These are phyloP conservation scores for Drosophila siamana DNA, from an alignment of 2,888 invertebrate species.

Conservation along the genomic window DNA sequence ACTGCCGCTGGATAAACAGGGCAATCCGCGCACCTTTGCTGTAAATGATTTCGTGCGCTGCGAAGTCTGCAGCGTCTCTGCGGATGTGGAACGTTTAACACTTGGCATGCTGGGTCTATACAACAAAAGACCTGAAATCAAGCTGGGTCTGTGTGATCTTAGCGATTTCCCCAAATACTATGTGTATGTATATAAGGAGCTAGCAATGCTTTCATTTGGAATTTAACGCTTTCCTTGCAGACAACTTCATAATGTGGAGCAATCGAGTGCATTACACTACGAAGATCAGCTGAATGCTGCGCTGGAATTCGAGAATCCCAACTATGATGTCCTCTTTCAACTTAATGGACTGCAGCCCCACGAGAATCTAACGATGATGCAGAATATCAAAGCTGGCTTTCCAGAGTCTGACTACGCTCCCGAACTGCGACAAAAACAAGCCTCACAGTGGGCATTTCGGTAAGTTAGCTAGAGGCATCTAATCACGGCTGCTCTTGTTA, in stretches of 20 bases:
- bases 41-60: constrained; percentile 94
- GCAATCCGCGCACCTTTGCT: constrained; percentile 91
- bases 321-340: constrained; percentile 93
- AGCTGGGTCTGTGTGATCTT: constrained; percentile 93
- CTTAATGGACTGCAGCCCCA: constrained; percentile 87
- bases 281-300: constrained; percentile 93
- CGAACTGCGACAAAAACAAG: constrained; percentile 94
- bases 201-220: background rate
- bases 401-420: constrained; percentile 92
- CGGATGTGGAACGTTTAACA: constrained; percentile 94
- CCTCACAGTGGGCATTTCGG: constrained; percentile 96
- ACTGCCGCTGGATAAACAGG: constrained; percentile 88
- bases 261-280: constrained; percentile 87
- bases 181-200: constrained; percentile 88
- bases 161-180: constrained; percentile 93
- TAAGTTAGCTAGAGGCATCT: constrained; percentile 52
- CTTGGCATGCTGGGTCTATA: constrained; percentile 94
- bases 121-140: constrained; percentile 89
- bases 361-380: constrained; percentile 82
- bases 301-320: constrained; percentile 95
- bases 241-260: constrained; percentile 55
- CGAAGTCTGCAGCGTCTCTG: constrained; percentile 94
- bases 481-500: constrained; percentile 9
- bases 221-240: constrained; percentile 16
- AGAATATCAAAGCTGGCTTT: constrained; percentile 89